Evolutionary conservation across 2,797 vertebrate species (phyloP).

Genomic region (Pseudochromis fuscus): DNA sequence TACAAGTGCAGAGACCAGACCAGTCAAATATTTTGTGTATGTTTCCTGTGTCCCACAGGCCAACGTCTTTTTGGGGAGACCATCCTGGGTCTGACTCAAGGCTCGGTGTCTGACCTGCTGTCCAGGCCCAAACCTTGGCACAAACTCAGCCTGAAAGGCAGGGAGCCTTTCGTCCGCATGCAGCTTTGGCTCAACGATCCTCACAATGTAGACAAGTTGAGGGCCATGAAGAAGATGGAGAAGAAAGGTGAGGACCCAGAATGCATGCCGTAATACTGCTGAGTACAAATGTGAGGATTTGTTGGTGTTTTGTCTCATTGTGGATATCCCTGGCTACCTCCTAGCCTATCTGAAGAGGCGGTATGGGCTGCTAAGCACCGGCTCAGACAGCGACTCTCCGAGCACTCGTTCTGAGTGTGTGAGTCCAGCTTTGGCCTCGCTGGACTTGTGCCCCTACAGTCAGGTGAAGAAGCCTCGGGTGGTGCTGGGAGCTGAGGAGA

Average conservation of each 20-base stretch:
- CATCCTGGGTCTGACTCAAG: conserved; percentile 96
- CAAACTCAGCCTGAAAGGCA: conserved; percentile 97
- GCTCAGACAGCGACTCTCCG: conserved; percentile 96
- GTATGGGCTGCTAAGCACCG: conserved; percentile 92
- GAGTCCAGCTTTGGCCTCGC: conserved; percentile 89
- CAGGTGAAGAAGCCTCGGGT: conserved; percentile 96
- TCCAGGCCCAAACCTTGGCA: conserved; percentile 99
- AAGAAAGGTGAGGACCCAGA: conserved; percentile 90
- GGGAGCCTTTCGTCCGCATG: conserved; percentile 99
- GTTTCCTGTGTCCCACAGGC: conserved; percentile 83
- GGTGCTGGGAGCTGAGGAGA: conserved; percentile 95
- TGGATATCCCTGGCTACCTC: conserved; percentile 24
- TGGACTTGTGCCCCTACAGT: conserved; percentile 91
- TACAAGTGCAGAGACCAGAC: not conserved
- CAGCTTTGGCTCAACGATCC: conserved; percentile 98
- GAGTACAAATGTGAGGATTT: not conserved
- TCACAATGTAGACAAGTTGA: conserved; percentile 95
- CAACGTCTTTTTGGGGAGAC: conserved; percentile 98
- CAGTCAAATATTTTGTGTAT: not conserved
- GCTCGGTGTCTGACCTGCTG: conserved; percentile 97
- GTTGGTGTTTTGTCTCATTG: not conserved
- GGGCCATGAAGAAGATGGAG: conserved; percentile 98
- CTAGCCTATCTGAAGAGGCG: conserved; percentile 96
- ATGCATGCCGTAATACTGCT: not conserved
- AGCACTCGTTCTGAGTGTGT: conserved; percentile 90